Evolutionary conservation across 2,797 vertebrate species (phyloP), one percentile per base, ranked within the genome.

Genomic region (Salarias fasciatus): DNA sequence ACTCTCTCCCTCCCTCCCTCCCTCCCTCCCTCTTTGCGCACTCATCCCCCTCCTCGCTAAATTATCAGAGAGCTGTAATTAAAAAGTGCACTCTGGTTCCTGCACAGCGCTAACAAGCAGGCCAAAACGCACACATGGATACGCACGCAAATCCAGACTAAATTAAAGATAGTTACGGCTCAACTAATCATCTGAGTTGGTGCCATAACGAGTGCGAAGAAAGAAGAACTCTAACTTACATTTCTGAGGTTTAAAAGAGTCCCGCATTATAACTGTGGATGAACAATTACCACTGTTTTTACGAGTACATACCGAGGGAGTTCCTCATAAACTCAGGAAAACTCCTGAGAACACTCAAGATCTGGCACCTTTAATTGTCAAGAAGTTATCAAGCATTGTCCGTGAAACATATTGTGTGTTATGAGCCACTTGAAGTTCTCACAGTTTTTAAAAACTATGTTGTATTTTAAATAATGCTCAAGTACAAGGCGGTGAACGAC

Each of bases 41-140:
- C 18, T 24, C 18, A 24, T 35, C 33, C 50, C 50, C 73, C 59
- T 65, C 63, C 75, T 76, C 77, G 65, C 82, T 85, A 81, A 85
- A 86, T 89, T 87, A 86, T 87, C 83, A 73, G 63, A 87, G 77
- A 80, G 79, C 77, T 83, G 84, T 89, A 88, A 89, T 89, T 88
- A 89, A 90, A 89, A 90, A 88, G 74, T 83, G 82, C 69, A 79
- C 80, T 77, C 80, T 70, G 66, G 69, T 78, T 77, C 78, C 75
- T 53, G 74, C 74, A 61, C 57, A 50, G 72, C 50, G 68, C 82
- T 85, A 88, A 85, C 72, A 82, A 85, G 79, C 66, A 44, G 67
- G 63, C 75, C 64, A 73, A 80, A 72, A 81, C 13, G 29, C 63
- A 69, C 75, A 70, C 54, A 55, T 12, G 28, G 13, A 54, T 53